Evolutionary conservation across 2,113 vertebrate genomes (phyloP).

Genomic region (Carollia perspicillata): DNA sequence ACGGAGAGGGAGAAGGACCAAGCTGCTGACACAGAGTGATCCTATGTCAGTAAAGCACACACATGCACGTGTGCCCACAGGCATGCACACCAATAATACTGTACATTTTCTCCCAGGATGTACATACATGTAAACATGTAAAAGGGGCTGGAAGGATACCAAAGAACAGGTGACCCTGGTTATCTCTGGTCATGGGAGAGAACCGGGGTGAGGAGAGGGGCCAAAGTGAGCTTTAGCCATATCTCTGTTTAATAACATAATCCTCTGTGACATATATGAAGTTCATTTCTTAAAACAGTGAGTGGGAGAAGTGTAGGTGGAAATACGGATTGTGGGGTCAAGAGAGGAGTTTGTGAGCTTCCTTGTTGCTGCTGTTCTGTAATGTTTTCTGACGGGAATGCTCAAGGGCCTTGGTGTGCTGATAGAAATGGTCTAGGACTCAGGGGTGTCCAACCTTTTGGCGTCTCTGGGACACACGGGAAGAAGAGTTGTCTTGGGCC

Average conservation of each 20-base stretch:
- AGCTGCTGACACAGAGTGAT: background rate
- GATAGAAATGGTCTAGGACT: background rate
- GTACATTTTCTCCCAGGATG: background rate
- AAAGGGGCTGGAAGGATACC: background rate
- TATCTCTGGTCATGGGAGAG: background rate
- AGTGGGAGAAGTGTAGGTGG: background rate
- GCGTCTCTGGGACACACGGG: no score
- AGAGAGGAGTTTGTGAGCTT: background rate
- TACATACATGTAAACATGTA: no score
- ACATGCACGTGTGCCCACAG: background rate
- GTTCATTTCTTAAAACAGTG: background rate
- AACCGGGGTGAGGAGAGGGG: background rate
- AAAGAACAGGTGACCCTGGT: background rate
- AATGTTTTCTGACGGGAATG: background rate
- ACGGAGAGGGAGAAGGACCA: background rate
- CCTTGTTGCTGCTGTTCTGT: no score
- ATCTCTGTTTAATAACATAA: background rate
- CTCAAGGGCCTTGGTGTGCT: background rate
- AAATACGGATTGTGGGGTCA: background rate
- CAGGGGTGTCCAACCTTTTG: no score
- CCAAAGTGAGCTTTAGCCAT: background rate
- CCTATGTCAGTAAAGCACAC: background rate
- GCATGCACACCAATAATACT: background rate
- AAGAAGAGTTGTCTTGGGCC: no score
- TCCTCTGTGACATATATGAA: background rate